A percentile compares a stretch with the other conserved stretches of the same genome.
These are phyloP conservation scores for Pogonomyrmex californicus DNA, from an alignment of 1,140 invertebrate species.

Conservation along the genomic window DNA sequence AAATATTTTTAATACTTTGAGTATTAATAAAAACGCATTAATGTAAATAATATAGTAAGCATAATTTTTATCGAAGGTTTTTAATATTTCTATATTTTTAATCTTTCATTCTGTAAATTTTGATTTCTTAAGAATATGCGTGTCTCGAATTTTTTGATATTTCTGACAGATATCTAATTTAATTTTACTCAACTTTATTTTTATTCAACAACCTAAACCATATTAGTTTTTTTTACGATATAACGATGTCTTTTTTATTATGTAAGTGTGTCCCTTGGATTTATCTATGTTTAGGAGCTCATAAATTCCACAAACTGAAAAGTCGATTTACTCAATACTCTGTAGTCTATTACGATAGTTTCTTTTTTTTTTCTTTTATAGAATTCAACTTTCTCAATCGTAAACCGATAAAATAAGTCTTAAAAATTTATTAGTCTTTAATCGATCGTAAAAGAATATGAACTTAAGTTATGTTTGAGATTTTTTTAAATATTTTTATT, in stretches of 20 bases:
- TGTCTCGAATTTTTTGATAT: conserved; percentile 5
- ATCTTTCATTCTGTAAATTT: background rate
- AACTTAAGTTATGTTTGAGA: background rate
- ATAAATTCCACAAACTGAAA: background rate
- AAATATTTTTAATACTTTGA: background rate
- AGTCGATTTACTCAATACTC: background rate
- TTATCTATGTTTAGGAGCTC: conserved; percentile 35
- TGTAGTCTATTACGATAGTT: background rate
- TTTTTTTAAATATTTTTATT: background rate
- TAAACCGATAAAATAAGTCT: background rate
- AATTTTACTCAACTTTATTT: background rate
- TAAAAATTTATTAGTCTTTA: background rate
- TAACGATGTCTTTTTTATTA: conserved; percentile 30
- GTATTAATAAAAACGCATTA: background rate
- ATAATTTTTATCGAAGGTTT: background rate
- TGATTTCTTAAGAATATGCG: background rate
- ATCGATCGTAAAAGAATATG: background rate
- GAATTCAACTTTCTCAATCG: background rate
- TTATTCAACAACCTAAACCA: background rate
- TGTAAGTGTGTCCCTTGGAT: background rate
- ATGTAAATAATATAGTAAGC: background rate
- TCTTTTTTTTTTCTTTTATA: background rate
- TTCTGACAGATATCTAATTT: background rate
- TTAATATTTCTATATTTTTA: background rate
- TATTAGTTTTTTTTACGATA: conserved; percentile 21